These are phyloP conservation scores for Bubo blakistoni DNA, from an alignment of 2,113 vertebrate genomes.

Conservation along the genomic window DNA sequence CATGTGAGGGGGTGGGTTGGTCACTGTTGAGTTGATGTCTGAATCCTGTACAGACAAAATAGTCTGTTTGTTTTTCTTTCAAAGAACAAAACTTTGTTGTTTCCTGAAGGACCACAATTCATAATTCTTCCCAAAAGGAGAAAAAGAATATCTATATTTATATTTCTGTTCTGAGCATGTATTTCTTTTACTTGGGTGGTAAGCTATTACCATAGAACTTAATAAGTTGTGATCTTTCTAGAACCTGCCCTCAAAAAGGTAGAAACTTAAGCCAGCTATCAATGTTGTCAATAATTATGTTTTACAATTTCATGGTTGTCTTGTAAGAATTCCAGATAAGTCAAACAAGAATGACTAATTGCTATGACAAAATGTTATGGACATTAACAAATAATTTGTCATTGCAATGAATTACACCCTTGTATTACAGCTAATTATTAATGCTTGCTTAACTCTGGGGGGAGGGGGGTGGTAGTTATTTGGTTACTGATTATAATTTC, in stretches of 20 bases:
- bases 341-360: constrained; percentile 42
- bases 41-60: not conserved
- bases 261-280: not conserved
- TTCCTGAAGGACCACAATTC: not conserved
- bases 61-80: constrained; percentile 17
- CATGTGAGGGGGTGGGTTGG: not conserved
- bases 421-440: constrained; percentile 37
- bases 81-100: not conserved
- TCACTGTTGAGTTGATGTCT: not conserved
- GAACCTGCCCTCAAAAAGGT: not conserved
- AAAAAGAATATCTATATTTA: not conserved
- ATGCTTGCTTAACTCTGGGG: constrained; percentile 18
- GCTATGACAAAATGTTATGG: not conserved
- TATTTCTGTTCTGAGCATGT: not conserved
- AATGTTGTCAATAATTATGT: constrained; percentile 14
- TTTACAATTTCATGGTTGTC: constrained; percentile 36
- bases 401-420: constrained; percentile 26
- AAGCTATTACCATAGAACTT: not conserved
- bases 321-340: constrained; percentile 36
- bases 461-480: not conserved
- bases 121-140: not conserved
- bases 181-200: not conserved
- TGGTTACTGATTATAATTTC: constrained; percentile 47
- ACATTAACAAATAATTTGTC: constrained; percentile 44
- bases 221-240: not conserved